Conservation (phyloP, 2,888 invertebrate genomes). For the Eristalinus aeneus region DNA sequence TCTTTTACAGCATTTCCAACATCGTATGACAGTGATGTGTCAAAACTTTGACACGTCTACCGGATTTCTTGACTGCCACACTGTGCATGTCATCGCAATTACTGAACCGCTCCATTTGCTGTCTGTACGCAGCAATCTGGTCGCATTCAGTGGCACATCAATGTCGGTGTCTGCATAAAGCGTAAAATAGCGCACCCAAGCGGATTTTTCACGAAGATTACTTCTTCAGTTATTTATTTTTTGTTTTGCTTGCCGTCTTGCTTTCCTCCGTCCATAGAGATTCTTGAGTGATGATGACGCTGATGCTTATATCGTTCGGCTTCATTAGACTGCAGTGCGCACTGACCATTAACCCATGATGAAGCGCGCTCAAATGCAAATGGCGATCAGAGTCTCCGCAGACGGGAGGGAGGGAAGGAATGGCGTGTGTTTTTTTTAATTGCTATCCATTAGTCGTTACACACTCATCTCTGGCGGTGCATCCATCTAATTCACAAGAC, state of each 20-base stretch:
- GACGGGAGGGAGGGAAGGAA: not conserved
- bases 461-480: constrained; percentile 19
- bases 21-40: not conserved
- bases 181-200: constrained; percentile 14
- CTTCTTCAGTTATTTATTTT: not conserved
- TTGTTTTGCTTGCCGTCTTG: not conserved
- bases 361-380: constrained; percentile 7
- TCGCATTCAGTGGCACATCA: not conserved
- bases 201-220: constrained; percentile 8
- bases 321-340: constrained; percentile 42
- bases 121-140: not conserved
- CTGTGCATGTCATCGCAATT: not conserved
- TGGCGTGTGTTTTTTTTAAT: constrained; percentile 38
- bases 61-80: not conserved
- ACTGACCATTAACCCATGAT: constrained; percentile 51
- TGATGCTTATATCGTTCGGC: constrained; percentile 18
- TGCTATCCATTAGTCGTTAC: constrained; percentile 52
- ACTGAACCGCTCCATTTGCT: not conserved
- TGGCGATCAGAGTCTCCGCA: constrained; percentile 14
- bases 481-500: constrained; percentile 37
- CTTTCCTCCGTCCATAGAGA: not conserved
- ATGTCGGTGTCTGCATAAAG: constrained; percentile 1
- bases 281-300: not conserved
- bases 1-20: not conserved
- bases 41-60: not conserved